These are phyloP conservation scores for Falco concolor DNA, from an alignment of 2,797 vertebrate species.

Conservation along the genomic window DNA sequence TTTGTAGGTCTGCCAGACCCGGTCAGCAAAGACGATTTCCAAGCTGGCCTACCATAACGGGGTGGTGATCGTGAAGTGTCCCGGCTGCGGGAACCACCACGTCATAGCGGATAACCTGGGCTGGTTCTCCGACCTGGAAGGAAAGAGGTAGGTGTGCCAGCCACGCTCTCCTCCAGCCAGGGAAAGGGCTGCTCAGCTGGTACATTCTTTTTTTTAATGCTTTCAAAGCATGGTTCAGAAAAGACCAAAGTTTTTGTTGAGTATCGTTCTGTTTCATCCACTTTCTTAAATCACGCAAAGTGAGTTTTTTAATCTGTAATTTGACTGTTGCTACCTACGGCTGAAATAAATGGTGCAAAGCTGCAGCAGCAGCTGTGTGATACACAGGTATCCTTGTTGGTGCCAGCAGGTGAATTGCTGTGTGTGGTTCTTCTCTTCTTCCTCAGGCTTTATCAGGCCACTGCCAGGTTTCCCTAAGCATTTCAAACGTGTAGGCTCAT, in stretches of 20 bases:
- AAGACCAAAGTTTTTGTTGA: background rate
- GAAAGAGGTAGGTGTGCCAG: conserved; percentile 71
- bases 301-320: rapidly evolving
- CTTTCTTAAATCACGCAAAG: background rate
- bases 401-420: background rate
- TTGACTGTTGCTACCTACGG: rapidly evolving
- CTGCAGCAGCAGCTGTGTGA: background rate
- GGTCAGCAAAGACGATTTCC: conserved; percentile 86
- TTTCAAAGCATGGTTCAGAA: rapidly evolving
- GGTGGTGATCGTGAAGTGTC: conserved; percentile 90
- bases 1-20: conserved; percentile 84
- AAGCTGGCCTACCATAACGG: conserved; percentile 87
- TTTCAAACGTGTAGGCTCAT: rapidly evolving
- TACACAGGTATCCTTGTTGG: rapidly evolving
- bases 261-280: rapidly evolving
- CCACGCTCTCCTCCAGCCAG: rapidly evolving
- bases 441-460: background rate
- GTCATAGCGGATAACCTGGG: conserved; percentile 92
- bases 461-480: background rate
- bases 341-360: background rate
- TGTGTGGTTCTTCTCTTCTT: background rate
- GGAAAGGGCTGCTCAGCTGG: rapidly evolving
- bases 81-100: conserved; percentile 88
- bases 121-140: conserved; percentile 92
- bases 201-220: rapidly evolving